These are phyloP conservation scores for Protobothrops mucrosquamatus DNA, from an alignment of 2,113 vertebrate genomes.

Conservation along the genomic window DNA sequence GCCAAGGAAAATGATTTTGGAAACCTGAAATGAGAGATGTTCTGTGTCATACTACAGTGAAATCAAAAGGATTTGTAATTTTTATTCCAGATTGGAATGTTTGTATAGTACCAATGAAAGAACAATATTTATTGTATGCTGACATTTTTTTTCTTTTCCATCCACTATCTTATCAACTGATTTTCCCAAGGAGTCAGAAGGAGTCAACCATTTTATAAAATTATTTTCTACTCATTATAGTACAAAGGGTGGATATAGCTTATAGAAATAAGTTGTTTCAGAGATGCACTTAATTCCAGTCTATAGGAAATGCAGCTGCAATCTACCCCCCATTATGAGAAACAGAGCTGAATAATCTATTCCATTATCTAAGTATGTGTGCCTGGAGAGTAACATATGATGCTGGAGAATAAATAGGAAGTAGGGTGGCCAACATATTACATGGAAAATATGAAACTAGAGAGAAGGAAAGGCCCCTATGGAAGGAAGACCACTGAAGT, in stretches of 20 bases:
- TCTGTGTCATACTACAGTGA: background rate
- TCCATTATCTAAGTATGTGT: background rate
- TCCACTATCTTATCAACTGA: background rate
- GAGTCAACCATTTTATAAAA: background rate
- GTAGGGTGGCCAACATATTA: background rate
- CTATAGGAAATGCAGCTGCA: background rate
- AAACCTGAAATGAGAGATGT: background rate
- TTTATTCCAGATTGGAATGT: background rate
- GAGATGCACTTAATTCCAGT: background rate
- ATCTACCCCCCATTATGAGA: background rate
- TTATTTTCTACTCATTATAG: background rate
- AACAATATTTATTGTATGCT: background rate
- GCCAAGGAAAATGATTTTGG: constrained; percentile 18
- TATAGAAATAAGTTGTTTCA: background rate
- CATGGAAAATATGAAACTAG: background rate
- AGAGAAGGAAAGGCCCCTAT: background rate
- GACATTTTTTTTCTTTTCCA: background rate
- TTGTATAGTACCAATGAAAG: background rate
- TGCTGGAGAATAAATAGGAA: background rate
- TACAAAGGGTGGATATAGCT: background rate
- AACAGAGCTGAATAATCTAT: background rate
- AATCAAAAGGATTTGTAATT: constrained; percentile 1
- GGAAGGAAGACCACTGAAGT: background rate
- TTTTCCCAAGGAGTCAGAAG: background rate
- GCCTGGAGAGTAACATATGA: background rate